Conservation (phyloP, 2,888 invertebrate species). For the Sinelater perroti region DNA sequence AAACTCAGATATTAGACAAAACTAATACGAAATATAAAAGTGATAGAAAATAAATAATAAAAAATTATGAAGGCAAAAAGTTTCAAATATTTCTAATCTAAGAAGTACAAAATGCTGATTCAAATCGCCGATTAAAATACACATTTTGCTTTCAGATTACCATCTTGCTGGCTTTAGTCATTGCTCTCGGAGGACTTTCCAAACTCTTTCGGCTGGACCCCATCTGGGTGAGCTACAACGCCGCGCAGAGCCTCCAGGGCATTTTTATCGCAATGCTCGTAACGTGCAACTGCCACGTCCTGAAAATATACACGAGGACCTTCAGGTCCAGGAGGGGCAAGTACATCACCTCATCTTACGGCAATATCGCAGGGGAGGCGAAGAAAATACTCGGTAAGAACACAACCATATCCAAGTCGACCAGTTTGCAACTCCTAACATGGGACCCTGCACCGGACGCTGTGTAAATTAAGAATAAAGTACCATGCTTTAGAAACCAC, state of each 20-base stretch:
- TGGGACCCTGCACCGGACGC: slow-evolving; percentile 61
- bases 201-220: slow-evolving; percentile 57
- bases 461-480: slow-evolving; percentile 50
- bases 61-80: no score
- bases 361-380: slow-evolving; percentile 45
- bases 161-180: slow-evolving; percentile 55
- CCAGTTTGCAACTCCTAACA: slow-evolving; percentile 60
- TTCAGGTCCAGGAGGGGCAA: slow-evolving; percentile 49
- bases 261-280: slow-evolving; percentile 70
- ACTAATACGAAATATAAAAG: no score
- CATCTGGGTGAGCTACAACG: slow-evolving; percentile 61
- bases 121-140: no score
- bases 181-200: slow-evolving; percentile 57
- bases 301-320: slow-evolving; percentile 58
- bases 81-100: no score
- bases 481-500: no score
- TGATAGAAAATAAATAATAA: no score
- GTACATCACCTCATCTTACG: slow-evolving; percentile 46
- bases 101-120: no score
- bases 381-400: slow-evolving; percentile 45
- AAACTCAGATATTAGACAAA: no score
- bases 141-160: slow-evolving; percentile 57
- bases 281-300: slow-evolving; percentile 68
- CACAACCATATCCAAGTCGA: slow-evolving; percentile 54
- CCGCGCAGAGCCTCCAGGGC: slow-evolving; percentile 66